Base-by-base conservation (phyloP, 2,888 invertebrate species). In the Pachycephus smyrnensis region DNA sequence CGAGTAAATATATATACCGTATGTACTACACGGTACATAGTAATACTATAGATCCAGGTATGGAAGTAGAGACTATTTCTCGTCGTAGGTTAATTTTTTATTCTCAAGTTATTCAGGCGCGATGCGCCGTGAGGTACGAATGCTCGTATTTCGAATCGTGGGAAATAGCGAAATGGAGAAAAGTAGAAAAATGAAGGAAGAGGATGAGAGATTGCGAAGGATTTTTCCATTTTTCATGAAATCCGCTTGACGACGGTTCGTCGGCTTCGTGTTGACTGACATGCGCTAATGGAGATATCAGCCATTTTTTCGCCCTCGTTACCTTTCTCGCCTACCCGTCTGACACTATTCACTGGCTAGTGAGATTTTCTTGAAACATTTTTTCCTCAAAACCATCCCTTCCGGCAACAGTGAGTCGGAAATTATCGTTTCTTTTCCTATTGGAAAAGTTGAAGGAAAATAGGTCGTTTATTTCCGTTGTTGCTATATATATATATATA, bases 251-350 rank as follows among this genome's bases (percentile, higher is more conserved):
- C 31, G 71, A 36, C 74, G 23, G n/a, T 74, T 11, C 31, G 23
- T 0, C 55, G 33, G 36, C 33, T 74, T 74, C 74, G 74, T 12
- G n/a, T 36, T 36, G 74, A 74, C 36, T 74, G 74, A 37, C 74
- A 36, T n/a, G 12, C 35, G 74, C 74, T 74, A 74, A 74, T 74
- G 74, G 74, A 74, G 74, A 23, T 36, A 74, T 36, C 36, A 36
- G 74, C 31, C 23, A 32, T 71, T 71, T 71, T 71, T 71, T 11
- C 30, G 55, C 23, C 23, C 23, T 23, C 23, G 6, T 55, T 55
- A 55, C 23, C 9, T 9, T 23, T 55, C 55, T 9, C 6, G 40
- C 23, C 55, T 55, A 55, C 15, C 55, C 55, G 23, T 55, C 55
- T 23, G 55, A 55, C 55, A 23, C 55, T 55, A 23, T 55, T 55